Base-by-base conservation (phyloP, 2,888 invertebrate species). In the Melanchra persicariae region DNA sequence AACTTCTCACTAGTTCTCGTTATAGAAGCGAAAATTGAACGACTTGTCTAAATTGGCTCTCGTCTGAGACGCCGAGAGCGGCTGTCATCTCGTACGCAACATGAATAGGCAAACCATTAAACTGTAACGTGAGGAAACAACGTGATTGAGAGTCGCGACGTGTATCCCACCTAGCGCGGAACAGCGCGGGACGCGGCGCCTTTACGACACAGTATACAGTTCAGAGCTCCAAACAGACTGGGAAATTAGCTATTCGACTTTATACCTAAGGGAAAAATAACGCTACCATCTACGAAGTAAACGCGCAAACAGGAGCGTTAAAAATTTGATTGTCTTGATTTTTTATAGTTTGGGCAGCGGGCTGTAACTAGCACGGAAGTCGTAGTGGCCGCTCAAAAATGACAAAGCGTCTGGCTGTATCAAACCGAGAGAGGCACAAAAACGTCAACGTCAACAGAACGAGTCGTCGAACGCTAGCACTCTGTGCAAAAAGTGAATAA, bases 401-500 rank as follows among this genome's bases (percentile, higher is more conserved):
- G 91, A 93, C 93, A 91, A 93, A 92, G 91, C 88, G 88, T 86
- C 81, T 86, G 87, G 83, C 85, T 87, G 89, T 88, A 90, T 88
- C 89, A 89, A 91, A 88, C 88, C 84, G 85, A 87, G 86, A 83
- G 87, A 82, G 81, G 81, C 89, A 90, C 90, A 93, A 93, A 93
- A 93, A 93, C 91, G 87, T 87, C 87, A 84, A 87, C 89, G 86
- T 89, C 88, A 89, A 92, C 88, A 84, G 86, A 88, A 90, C 89
- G 87, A 85, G 89, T 86, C 89, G 87, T 87, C 87, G 89, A 88
- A 86, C 81, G 89, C 86, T 87, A 87, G 85, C 84, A 79, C 84
- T 85, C 84, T 83, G 78, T 82, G 90, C 92, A 94, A 94, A 93
- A 94, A 93, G 91, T 91, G 92, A 93, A 93, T 93, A 94, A 93